Evolutionary conservation across 2,888 invertebrate genomes (phyloP), one percentile per base, ranked within the genome.

Genomic region (Volucella inanis): DNA sequence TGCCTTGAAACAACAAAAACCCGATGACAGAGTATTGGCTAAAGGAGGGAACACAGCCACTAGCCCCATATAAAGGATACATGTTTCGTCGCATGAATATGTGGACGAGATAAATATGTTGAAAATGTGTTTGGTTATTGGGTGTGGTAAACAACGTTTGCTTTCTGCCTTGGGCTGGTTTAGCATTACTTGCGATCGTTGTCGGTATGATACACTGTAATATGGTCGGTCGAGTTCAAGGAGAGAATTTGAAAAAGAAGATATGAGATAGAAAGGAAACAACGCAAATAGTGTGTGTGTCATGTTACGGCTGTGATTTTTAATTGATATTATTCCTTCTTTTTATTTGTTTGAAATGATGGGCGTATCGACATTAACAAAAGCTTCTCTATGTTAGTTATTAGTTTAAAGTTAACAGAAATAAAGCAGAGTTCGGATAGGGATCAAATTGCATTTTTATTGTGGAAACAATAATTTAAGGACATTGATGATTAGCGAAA

Each of bases 141-240:
- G 62, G 67, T 62, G 62, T 57, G 74, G 80, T 80, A 75, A 74
- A 62, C 62, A 80, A 57, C 62, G 62, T 62, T 74, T 68, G 62
- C 68, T 80, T 74, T 74, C 68, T 49, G 67, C 59, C 18, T 47
- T 49, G 12, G 50, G 57, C 15, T 57, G 22, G 39, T 31, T 31
- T 31, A 6, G 18, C 54, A 50, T 45, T 62, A 45, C 43, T 74
- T 57, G 50, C 50, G 52, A 59, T 71, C 64, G 64, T 38, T 1
- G 31, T 31, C 31, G 31, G 6, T 65, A 10, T 18, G 57, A 41
- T 49, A 41, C 59, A n/a, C 18, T 59, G 18, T 45, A 64, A 49
- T 74, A 61, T 59, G 74, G 80, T 80, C 74, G 74, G 80, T 80
- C 74, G 62, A 75, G 80, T 80, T 75, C 80, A 80, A 80, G 80